Conservation (phyloP, 2,888 invertebrate species). For the Drosophila anomalata region DNA sequence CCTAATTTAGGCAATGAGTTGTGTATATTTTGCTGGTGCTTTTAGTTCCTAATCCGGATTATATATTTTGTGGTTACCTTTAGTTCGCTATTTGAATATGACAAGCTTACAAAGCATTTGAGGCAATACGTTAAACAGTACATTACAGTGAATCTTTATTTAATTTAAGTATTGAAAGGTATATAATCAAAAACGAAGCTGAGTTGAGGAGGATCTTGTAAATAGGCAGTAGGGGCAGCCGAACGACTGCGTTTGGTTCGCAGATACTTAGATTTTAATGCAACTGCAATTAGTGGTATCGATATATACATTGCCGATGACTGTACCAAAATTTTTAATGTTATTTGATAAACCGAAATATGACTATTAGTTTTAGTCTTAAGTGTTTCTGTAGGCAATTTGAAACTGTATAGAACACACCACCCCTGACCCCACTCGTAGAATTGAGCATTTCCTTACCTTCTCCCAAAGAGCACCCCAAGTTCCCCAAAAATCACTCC, state of each 20-base stretch:
- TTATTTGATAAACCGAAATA: slow-evolving; percentile 34
- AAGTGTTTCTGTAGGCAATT: slow-evolving; percentile 67
- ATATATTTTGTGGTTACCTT: slow-evolving; percentile 50
- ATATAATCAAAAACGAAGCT: slow-evolving; percentile 56
- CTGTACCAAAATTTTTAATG: slow-evolving; percentile 71
- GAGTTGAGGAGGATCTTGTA: slow-evolving; percentile 49
- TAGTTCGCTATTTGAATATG: slow-evolving; percentile 68
- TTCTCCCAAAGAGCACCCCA: background rate
- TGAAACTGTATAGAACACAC: slow-evolving; percentile 60
- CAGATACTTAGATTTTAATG: slow-evolving; percentile 11
- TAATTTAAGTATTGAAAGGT: slow-evolving; percentile 49
- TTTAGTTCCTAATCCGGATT: slow-evolving; percentile 73
- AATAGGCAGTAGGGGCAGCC: slow-evolving; percentile 57
- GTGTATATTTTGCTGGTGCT: slow-evolving; percentile 73
- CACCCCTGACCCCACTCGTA: slow-evolving; percentile 21
- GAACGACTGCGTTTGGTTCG: slow-evolving; percentile 46
- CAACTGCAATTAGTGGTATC: slow-evolving; percentile 32
- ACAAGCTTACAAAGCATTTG: slow-evolving; percentile 78
- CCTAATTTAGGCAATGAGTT: slow-evolving; percentile 26
- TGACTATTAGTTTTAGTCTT: slow-evolving; percentile 66
- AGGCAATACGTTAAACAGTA: slow-evolving; percentile 66
- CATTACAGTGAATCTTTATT: slow-evolving; percentile 27
- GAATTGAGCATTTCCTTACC: slow-evolving; percentile 23
- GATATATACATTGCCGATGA: slow-evolving; percentile 42
- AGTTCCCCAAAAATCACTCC: slow-evolving; percentile 3